Evolutionary conservation across 2,888 invertebrate species (phyloP).

Genomic region (Erynnis tages): DNA sequence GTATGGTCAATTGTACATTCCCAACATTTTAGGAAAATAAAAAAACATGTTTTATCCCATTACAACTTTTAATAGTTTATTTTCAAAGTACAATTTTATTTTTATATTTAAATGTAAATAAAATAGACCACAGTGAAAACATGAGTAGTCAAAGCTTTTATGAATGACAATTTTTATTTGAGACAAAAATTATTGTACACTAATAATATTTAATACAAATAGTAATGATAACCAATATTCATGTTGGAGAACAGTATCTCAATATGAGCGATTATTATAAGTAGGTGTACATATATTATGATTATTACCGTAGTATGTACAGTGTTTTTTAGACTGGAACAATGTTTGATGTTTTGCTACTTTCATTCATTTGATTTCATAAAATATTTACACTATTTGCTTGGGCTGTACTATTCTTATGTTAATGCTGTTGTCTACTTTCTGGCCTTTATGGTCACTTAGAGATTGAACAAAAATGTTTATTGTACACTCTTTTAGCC

Average conservation of each 20-base stretch:
- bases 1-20: constrained; percentile 51
- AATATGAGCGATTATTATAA: constrained; percentile 4
- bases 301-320: background rate
- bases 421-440: constrained; percentile 35
- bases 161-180: background rate
- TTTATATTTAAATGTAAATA: constrained; percentile 40
- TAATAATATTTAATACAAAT: background rate
- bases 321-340: constrained; percentile 2
- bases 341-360: constrained; percentile 4
- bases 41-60: background rate
- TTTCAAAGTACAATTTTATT: constrained; percentile 71
- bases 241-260: constrained; percentile 2
- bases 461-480: constrained; percentile 56
- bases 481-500: constrained; percentile 46
- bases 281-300: constrained; percentile 6
- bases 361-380: constrained; percentile 14
- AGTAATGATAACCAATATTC: constrained; percentile 3
- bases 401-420: constrained; percentile 28
- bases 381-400: constrained; percentile 25
- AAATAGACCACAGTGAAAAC: constrained; percentile 36
- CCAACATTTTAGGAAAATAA: constrained; percentile 42
- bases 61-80: constrained; percentile 23
- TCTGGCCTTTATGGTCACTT: constrained; percentile 42
- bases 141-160: constrained; percentile 23
- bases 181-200: background rate